These are phyloP conservation scores for Heliconius himera DNA, from an alignment of 1,140 invertebrate genomes.

Conservation along the genomic window DNA sequence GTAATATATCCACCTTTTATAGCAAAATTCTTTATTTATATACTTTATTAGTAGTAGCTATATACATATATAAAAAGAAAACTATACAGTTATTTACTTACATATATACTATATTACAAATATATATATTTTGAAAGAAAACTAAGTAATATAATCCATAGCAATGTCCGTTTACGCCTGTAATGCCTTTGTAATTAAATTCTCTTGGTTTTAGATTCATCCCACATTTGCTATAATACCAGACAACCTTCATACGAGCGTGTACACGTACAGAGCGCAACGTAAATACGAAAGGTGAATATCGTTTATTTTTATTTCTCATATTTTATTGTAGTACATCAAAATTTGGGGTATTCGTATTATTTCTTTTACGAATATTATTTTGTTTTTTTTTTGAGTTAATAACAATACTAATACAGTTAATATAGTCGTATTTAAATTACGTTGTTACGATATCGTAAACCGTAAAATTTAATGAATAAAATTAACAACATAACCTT, in stretches of 20 bases:
- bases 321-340: not conserved
- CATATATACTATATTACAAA: not conserved
- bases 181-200: slow-evolving; percentile 35
- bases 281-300: slow-evolving; percentile 15
- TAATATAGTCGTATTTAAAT: not conserved
- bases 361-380: not conserved
- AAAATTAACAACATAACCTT: not conserved
- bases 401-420: no score
- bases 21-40: no score
- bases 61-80: not conserved
- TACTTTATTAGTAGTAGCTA: no score
- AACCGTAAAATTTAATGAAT: not conserved
- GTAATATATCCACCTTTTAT: no score
- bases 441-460: no score
- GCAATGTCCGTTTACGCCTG: slow-evolving; percentile 15
- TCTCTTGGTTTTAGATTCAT: slow-evolving; percentile 35
- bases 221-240: slow-evolving; percentile 29
- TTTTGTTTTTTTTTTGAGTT: not conserved
- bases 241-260: not conserved
- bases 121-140: not conserved
- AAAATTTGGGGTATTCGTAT: not conserved
- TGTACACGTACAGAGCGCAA: slow-evolving; percentile 15
- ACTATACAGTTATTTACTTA: not conserved
- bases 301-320: not conserved
- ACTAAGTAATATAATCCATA: not conserved